Conservation (phyloP, 2,797 vertebrate species). For the Macropus fuliginosus region DNA sequence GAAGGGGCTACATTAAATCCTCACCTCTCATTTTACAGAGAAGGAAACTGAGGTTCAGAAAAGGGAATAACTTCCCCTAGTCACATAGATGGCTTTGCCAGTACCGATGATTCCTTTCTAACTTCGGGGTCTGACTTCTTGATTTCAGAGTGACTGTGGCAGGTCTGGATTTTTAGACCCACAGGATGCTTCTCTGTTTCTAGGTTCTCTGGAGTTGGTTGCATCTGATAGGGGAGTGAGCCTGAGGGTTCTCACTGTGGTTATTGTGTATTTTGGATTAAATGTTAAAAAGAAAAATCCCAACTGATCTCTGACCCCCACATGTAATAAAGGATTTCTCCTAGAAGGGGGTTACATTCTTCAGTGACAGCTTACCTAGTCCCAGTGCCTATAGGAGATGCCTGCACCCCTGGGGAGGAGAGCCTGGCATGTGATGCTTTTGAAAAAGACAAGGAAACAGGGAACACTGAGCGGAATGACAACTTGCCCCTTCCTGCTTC, state of each 20-base stretch:
- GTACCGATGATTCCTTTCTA: not conserved
- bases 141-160: not conserved
- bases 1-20: not conserved
- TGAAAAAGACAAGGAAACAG: constrained; percentile 21
- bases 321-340: constrained; percentile 84
- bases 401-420: not conserved
- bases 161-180: not conserved
- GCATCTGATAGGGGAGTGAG: not conserved
- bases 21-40: not conserved
- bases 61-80: not conserved
- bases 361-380: not conserved
- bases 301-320: constrained; percentile 73
- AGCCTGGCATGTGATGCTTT: fast-evolving
- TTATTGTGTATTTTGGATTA: constrained; percentile 66
- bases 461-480: not conserved
- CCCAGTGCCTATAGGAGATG: not conserved
- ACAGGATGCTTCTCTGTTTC: not conserved
- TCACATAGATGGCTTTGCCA: not conserved
- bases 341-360: not conserved
- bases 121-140: not conserved
- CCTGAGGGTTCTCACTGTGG: constrained; percentile 37
- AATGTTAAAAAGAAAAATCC: constrained; percentile 48
- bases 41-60: not conserved
- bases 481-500: not conserved
- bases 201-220: constrained; percentile 37